Evolutionary conservation across 2,113 vertebrate species (phyloP).

Genomic region (Pogona vitticeps): DNA sequence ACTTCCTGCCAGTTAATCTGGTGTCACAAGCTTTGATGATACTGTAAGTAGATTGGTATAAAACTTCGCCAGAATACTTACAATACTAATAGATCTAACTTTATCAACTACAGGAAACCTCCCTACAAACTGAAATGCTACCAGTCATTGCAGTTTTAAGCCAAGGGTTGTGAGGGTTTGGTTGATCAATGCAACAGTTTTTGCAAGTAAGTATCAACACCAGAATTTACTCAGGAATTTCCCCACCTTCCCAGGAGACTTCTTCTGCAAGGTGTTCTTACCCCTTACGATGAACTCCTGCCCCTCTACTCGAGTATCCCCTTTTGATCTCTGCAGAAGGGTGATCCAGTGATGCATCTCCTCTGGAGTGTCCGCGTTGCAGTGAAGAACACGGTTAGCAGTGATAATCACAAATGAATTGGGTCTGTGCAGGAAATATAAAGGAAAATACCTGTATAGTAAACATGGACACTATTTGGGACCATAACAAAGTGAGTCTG

Average conservation of each 20-base stretch:
- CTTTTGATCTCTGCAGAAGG: conserved; percentile 93
- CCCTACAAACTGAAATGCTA: not conserved
- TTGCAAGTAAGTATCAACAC: not conserved
- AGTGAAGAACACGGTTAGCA: conserved; percentile 94
- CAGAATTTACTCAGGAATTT: not conserved
- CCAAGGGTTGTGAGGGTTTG: no score
- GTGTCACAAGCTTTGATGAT: not conserved
- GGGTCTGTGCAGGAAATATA: conserved; percentile 74
- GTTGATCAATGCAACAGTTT: no score
- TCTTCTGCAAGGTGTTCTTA: conserved; percentile 64
- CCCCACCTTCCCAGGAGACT: not conserved
- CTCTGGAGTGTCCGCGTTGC: conserved; percentile 94
- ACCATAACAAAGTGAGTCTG: not conserved
- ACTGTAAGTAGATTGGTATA: not conserved
- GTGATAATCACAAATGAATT: conserved; percentile 98
- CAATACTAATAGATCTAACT: not conserved
- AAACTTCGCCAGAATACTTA: not conserved
- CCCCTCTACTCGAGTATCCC: conserved; percentile 93
- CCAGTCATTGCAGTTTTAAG: not conserved
- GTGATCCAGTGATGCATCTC: conserved; percentile 99
- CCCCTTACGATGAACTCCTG: conserved; percentile 97
- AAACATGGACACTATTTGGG: not conserved
- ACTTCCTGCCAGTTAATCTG: not conserved
- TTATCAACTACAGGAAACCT: not conserved
- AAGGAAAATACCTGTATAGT: conserved; percentile 15